These are phyloP conservation scores for Hyposmocoma kahamanoa DNA, from an alignment of 1,140 invertebrate genomes.

Conservation along the genomic window DNA sequence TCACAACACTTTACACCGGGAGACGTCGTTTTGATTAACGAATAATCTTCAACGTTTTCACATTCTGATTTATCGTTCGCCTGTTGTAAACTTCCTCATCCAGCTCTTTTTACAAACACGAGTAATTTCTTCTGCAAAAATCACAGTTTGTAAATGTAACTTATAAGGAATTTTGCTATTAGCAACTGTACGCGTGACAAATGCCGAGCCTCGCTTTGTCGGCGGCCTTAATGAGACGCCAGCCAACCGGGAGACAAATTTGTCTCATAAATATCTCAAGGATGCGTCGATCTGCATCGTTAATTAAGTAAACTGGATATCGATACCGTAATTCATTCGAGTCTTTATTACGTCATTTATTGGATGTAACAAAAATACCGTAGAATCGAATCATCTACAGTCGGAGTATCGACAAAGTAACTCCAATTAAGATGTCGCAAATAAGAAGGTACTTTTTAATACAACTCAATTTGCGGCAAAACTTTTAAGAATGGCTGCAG, in stretches of 20 bases:
- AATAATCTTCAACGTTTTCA: not conserved
- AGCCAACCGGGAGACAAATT: conserved; percentile 54
- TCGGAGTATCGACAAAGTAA: no score
- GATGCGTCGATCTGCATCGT: conserved; percentile 55
- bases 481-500: no score
- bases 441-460: no score
- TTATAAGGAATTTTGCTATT: conserved; percentile 47
- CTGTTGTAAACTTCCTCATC: not conserved
- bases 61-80: not conserved
- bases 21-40: not conserved
- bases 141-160: conserved; percentile 24
- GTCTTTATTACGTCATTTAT: conserved; percentile 50
- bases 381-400: no score
- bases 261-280: conserved; percentile 56
- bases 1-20: not conserved
- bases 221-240: conserved; percentile 54
- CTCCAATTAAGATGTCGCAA: no score
- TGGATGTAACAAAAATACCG: conserved; percentile 15
- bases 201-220: conserved; percentile 51
- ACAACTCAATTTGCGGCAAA: no score
- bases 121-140: conserved; percentile 6
- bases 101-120: not conserved
- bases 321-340: conserved; percentile 54
- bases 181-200: conserved; percentile 53
- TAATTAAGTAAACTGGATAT: conserved; percentile 57